phyloP scores from a whole-genome alignment of 2,113 vertebrate genomes.

The Hypocryptadius cinnamomeus region DNA sequence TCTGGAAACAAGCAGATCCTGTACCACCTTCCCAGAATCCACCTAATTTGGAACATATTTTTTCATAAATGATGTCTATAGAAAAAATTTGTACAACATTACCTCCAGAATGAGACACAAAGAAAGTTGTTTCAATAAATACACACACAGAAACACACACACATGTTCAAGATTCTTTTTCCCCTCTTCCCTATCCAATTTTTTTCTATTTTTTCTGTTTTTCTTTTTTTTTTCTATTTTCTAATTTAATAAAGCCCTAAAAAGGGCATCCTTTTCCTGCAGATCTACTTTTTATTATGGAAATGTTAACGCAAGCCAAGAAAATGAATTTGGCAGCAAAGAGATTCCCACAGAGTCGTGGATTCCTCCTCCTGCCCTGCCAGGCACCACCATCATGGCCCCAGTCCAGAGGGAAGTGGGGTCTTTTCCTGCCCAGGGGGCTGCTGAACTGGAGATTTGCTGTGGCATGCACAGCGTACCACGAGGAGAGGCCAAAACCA shows the following conservation, averaged over 20 bases:
- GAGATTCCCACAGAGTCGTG: accelerated
- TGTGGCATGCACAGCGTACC: neutral
- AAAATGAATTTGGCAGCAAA: neutral
- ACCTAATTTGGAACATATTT: neutral
- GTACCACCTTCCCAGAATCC: neutral
- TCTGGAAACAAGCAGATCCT: neutral
- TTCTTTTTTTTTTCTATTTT: neutral
- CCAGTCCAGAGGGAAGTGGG: neutral
- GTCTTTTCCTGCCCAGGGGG: neutral
- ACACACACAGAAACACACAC: neutral
- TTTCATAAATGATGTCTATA: neutral
- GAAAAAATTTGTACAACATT: neutral
- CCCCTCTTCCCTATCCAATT: accelerated
- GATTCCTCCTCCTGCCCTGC: neutral
- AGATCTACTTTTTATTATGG: neutral
- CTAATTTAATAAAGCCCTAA: neutral
- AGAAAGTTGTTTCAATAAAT: neutral
- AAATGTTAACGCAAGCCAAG: neutral
- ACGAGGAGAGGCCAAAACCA: neutral
- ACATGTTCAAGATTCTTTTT: neutral
- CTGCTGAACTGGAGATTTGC: neutral
- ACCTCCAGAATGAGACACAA: neutral
- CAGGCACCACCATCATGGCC: accelerated
- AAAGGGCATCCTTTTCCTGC: neutral
- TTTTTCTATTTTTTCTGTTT: neutral